Conservation (phyloP, 2,888 invertebrate genomes). For the Drosophila paracracens region DNA sequence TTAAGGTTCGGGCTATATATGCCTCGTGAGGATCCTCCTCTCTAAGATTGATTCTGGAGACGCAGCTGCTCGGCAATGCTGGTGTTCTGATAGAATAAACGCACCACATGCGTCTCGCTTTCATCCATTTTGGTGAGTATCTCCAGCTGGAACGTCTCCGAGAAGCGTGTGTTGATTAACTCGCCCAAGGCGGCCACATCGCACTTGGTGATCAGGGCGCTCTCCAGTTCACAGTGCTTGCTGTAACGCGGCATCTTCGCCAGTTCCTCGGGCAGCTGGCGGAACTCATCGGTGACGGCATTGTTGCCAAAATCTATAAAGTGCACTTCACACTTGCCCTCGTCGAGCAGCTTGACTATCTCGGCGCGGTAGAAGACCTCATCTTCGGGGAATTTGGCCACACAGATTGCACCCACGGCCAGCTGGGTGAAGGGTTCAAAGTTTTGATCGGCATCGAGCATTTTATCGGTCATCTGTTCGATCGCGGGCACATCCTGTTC, state of each 20-base stretch:
- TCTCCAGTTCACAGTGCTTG: constrained; percentile 87
- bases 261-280: constrained; percentile 87
- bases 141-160: constrained; percentile 84
- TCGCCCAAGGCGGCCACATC: constrained; percentile 88
- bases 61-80: constrained; percentile 79
- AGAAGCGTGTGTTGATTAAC: constrained; percentile 88
- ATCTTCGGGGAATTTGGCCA: constrained; percentile 93
- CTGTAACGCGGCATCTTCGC: constrained; percentile 87
- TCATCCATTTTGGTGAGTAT: constrained; percentile 73
- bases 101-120: constrained; percentile 66
- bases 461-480: constrained; percentile 81
- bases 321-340: constrained; percentile 90
- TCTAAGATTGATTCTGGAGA: constrained; percentile 55
- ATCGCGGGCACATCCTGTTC: constrained; percentile 85
- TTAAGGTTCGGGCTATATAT: constrained; percentile 1
- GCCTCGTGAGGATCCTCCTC: background rate
- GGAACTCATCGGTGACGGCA: constrained; percentile 86
- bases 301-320: constrained; percentile 91
- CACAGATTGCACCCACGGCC: constrained; percentile 87
- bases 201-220: constrained; percentile 86
- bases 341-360: constrained; percentile 87
- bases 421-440: constrained; percentile 67
- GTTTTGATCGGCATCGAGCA: constrained; percentile 80
- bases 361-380: constrained; percentile 95
- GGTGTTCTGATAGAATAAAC: constrained; percentile 82